These are phyloP conservation scores for Scleropages formosus DNA, from an alignment of 2,797 vertebrate species.

Conservation along the genomic window DNA sequence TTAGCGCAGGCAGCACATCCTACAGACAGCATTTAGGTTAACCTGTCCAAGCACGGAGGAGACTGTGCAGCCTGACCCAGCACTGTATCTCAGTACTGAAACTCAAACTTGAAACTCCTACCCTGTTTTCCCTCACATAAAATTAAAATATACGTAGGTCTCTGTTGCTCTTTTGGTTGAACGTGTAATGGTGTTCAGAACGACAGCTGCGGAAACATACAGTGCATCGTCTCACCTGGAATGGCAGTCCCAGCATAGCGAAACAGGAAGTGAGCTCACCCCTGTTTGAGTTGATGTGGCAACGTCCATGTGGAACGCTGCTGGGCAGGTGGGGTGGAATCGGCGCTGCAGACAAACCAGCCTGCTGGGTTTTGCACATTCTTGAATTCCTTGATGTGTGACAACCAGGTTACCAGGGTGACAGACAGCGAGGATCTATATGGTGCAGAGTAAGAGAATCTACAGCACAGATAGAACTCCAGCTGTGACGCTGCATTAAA, in stretches of 20 bases:
- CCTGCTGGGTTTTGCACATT: constrained; percentile 59
- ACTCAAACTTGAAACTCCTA: background rate
- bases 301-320: constrained; percentile 38
- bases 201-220: background rate
- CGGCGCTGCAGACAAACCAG: constrained; percentile 57
- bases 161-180: constrained; percentile 10
- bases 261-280: constrained; percentile 35
- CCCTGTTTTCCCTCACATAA: background rate
- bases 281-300: constrained; percentile 36
- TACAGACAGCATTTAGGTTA: background rate
- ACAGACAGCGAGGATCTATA: constrained; percentile 44
- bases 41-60: background rate
- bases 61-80: background rate
- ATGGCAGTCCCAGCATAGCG: background rate
- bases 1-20: constrained; percentile 25
- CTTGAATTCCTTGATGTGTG: constrained; percentile 58
- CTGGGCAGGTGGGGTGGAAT: constrained; percentile 39
- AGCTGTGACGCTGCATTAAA: too few relatives aligned
- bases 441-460: background rate
- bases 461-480: too few relatives aligned
- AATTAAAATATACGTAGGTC: too few relatives aligned
- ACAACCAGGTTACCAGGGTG: constrained; percentile 45
- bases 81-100: background rate
- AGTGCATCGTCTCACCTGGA: background rate
- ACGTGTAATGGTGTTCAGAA: background rate